Evolutionary conservation across 2,888 invertebrate species (phyloP), one percentile per base, ranked within the genome.

Genomic region (Ophion ventricosus): DNA sequence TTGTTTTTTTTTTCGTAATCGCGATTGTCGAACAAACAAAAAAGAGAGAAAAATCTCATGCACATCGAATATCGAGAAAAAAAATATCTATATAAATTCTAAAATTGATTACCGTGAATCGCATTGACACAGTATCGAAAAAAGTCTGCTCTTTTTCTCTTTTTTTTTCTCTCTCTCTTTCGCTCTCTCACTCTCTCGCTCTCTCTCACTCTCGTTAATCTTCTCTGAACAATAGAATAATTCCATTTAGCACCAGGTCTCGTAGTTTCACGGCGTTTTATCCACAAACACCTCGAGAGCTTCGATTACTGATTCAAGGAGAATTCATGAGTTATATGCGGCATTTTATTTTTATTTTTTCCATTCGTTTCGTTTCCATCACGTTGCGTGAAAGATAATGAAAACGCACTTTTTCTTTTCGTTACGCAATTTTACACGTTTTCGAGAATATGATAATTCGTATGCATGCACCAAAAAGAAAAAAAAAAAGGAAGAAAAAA

Each of bases 171-270:
- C 66, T 79, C 26, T 23, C 49, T 69, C 23, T 54, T 29, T 70
- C 10, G 7, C 3, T 70, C 56, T 29, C 14, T 64, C 49, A 54
- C 25, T 23, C n/a, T 29, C 64, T 64, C 25, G 54, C 64, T 56
- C 70, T 66, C 73, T 82, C 75, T 78, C 72, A 73, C 80, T 61
- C 80, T 82, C 80, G 72, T 85, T 89, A 89, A 90, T 91, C 91
- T 90, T 90, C 91, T 88, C 74, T 90, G 90, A 90, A 86, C 87
- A 92, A 90, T 91, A 92, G 92, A 93, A 93, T 93, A 93, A 93
- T 93, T 93, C 92, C 92, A 93, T 92, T 91, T 93, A 93, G 93
- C 93, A 92, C 92, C 87, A 92, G 91, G 92, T 92, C 92, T 91
- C 87, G 90, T 91, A 90, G 89, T 86, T 86, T 91, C 89, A 89